Base-by-base conservation (phyloP, 2,797 vertebrate genomes). In the Apodemus agrarius region DNA sequence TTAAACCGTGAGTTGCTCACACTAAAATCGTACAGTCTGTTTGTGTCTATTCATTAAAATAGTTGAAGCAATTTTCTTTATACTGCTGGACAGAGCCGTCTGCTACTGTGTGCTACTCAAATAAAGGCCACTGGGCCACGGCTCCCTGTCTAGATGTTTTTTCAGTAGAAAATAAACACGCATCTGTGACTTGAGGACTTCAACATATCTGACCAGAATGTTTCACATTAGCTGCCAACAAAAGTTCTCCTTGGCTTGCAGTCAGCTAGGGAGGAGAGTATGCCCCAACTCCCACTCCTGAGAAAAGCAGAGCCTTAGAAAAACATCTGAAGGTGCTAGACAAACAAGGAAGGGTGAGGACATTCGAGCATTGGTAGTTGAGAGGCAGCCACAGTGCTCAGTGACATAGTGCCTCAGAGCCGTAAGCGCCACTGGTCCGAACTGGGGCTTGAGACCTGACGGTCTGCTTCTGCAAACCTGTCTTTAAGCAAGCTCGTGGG, bases 151-250 rank as follows among this genome's bases (percentile, higher is more conserved):
- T 89, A 93, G 72, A 65, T 96, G 54, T 87, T 89, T 96, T 87
- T 96, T 65, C 96, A 97, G 37, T 69, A 90, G 0, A 89, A 89
- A 93, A 94, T 95, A 95, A 92, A 96, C 84, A 96, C 40, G 80
- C 57, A 80, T 81, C 95, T 91, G 59, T 91, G 61, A 26, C 49
- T 67, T 37, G 75, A 97, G 86, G 90, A 91, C 52, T 49, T n/a
- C 22, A 80, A 83, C 26, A 90, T 29, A 31, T 96, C 89, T 57
- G 17, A 63, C n/a, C 76, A 94, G 86, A 96, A 90, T 79, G 43
- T 88, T 95, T 95, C 72, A 61, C 29, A 96, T 95, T 52, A 90
- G 79, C 65, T 94, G 96, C 92, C 90, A 90, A 94, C 93, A 76
- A 94, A 91, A 40, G 59, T 96, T 97, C 93, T 92, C 24, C 0